These are phyloP conservation scores for Notarius lentiginosus DNA, from an alignment of 2,113 vertebrate species.

Conservation along the genomic window DNA sequence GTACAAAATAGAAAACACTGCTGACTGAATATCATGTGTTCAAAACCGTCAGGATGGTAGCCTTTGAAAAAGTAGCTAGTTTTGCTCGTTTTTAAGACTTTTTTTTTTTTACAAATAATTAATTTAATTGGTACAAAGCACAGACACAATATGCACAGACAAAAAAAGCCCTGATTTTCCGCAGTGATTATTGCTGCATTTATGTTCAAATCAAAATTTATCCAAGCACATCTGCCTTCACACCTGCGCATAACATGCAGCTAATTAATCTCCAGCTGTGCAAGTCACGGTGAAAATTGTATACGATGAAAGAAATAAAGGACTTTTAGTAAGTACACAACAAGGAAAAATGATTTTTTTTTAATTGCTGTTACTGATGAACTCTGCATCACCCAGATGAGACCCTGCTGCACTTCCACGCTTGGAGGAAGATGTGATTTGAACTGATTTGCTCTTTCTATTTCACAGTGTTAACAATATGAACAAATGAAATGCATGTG, in stretches of 20 bases:
- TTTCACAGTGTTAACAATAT: not conserved
- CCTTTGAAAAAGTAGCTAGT: not conserved
- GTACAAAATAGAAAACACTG: not conserved
- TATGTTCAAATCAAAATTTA: not conserved
- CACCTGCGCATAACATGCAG: not conserved
- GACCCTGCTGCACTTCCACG: not conserved
- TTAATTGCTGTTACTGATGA: slow-evolving; percentile 26
- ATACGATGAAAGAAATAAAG: slow-evolving; percentile 1
- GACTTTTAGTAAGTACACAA: not conserved
- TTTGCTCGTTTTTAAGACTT: not conserved
- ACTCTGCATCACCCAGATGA: slow-evolving; percentile 14
- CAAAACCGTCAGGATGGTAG: not conserved
- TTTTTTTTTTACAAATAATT: not conserved
- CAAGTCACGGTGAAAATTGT: slow-evolving; percentile 17
- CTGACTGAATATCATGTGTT: not conserved
- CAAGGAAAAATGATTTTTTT: not conserved
- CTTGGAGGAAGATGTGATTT: not conserved
- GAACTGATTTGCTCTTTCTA: not conserved
- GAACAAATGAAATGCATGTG: not conserved
- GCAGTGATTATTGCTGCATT: slow-evolving; percentile 5
- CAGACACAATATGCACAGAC: not conserved
- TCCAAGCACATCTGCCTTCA: slow-evolving; percentile 20
- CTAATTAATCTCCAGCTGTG: slow-evolving; percentile 25
- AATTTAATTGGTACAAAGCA: not conserved
- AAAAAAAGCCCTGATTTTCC: not conserved